Conservation (phyloP, 2,797 vertebrate species). For the Hippocampus kuda region DNA sequence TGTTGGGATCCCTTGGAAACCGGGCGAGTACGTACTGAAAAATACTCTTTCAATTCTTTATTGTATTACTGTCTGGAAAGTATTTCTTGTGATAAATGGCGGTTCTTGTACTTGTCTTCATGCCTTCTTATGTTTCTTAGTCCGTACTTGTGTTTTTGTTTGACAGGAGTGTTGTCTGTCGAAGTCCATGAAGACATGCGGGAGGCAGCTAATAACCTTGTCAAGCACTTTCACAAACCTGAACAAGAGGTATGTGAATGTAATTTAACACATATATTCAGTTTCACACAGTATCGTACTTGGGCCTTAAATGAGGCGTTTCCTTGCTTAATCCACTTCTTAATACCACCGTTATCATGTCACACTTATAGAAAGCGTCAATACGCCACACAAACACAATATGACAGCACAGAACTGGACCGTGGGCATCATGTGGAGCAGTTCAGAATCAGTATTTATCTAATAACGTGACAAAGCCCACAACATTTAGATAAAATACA, state of each 20-base stretch:
- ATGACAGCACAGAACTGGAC: too few species aligned
- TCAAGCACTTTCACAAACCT: constrained; percentile 97
- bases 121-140: neutral
- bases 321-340: too few species aligned
- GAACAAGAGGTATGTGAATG: constrained; percentile 86
- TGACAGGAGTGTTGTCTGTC: constrained; percentile 76
- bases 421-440: too few species aligned
- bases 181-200: constrained; percentile 96
- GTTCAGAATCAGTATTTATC: too few species aligned
- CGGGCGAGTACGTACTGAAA: constrained; percentile 73
- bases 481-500: too few species aligned
- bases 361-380: too few species aligned
- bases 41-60: constrained; percentile 28
- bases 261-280: neutral
- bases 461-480: too few species aligned
- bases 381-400: too few species aligned
- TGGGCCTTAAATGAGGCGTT: neutral
- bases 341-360: too few species aligned
- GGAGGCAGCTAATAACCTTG: constrained; percentile 92
- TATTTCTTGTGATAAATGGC: too few species aligned
- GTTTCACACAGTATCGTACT: neutral
- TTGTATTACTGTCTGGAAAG: neutral
- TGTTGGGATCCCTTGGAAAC: constrained; percentile 81
- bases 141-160: neutral
- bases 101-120: constrained; percentile 29